A percentile compares a stretch with the other conserved stretches of the same genome.
Evolutionary conservation across 2,797 vertebrate genomes (phyloP).

Genomic region (Pseudomugil tenellus): DNA sequence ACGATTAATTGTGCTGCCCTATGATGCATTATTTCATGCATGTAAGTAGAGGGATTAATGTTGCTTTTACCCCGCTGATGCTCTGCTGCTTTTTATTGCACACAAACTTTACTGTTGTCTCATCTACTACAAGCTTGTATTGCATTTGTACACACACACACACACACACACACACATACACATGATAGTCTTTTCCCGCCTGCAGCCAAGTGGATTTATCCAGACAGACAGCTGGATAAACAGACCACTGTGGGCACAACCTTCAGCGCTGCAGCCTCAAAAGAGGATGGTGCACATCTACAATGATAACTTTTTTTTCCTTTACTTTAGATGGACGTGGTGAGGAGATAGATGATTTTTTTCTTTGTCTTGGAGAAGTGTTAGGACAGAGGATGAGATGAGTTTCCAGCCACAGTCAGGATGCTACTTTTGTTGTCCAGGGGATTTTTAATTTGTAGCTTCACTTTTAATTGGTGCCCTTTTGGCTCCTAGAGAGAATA

Average conservation of each 20-base stretch:
- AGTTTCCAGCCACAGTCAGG: conserved; percentile 15
- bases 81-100: conserved; percentile 33
- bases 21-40: conserved; percentile 12
- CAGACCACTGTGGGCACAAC: conserved; percentile 59
- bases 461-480: not conserved
- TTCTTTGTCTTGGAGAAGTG: conserved; percentile 29
- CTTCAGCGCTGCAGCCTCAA: conserved; percentile 34
- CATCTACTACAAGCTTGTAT: conserved; percentile 36
- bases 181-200: conserved; percentile 41
- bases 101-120: conserved; percentile 45
- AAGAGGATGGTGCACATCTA: conserved; percentile 31
- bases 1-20: no score
- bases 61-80: conserved; percentile 23
- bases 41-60: conserved; percentile 9
- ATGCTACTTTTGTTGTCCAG: not conserved
- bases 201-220: conserved; percentile 66
- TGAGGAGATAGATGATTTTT: conserved; percentile 24
- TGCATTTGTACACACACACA: conserved; percentile 23
- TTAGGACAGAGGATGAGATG: conserved; percentile 24
- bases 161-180: not conserved
- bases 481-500: conserved; percentile 10
- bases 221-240: conserved; percentile 78
- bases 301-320: conserved; percentile 49
- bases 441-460: conserved; percentile 1
- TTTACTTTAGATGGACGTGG: conserved; percentile 35